Evolutionary conservation across 2,888 invertebrate species (phyloP), one percentile per base, ranked within the genome.

Genomic region (Torymus aiolomorphi): DNA sequence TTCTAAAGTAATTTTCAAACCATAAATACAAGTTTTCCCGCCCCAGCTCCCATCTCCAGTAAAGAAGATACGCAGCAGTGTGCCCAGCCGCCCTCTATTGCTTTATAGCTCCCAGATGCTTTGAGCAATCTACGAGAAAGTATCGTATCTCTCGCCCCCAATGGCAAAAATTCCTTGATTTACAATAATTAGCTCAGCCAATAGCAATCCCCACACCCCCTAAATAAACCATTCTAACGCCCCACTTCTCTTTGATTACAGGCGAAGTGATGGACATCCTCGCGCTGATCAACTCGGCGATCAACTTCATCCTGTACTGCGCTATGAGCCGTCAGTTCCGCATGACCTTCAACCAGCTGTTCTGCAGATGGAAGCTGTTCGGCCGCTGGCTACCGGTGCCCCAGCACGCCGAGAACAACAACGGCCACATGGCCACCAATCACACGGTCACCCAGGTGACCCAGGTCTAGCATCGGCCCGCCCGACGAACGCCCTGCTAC

Each of bases 291-390:
- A 98, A 98, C 90, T 97, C 97, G 11, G 96, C 97, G 0, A 96
- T 98, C 79, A 98, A 97, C 91, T 98, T 98, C 88, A 95, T 98
- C 75, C 92, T 98, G 62, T 98, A 98, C 89, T 98, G 97, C 87
- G 93, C 96, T 73, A 98, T 98, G 98, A 97, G 97, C 82, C 93
- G 96, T 82, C 97, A 97, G 92, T 98, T 98, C 90, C 93, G 98
- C 16, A 94, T 93, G 84, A 95, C 95, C 1, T 96, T 95, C 88
- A 92, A 94, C 13, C 93, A 94, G 86, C 91, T 96, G 85, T 94
- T 97, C 87, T 89, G 90, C 82, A 85, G 85, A 61, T 87, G 88
- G 86, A 86, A 86, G 82, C 82, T 88, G 13, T 81, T 87, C 42
- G 86, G 85, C 63, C 84, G 85, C 62, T 90, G 89, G 88, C 85